Base-by-base conservation (phyloP, 2,797 vertebrate genomes). In the Phataginus tricuspis region DNA sequence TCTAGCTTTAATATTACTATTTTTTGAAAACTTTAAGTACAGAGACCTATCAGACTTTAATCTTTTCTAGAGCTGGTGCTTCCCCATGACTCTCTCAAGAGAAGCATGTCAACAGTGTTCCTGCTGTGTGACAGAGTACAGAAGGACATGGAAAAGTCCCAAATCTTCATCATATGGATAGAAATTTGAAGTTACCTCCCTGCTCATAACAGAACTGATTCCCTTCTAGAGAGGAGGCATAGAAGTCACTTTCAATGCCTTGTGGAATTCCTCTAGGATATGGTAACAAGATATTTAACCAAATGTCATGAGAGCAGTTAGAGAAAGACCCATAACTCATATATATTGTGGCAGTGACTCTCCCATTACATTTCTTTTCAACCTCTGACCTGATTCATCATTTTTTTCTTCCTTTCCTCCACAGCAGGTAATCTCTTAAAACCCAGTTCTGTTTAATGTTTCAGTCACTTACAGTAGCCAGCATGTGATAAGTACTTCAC, bases 391-490 rank as follows among this genome's bases (percentile, higher is more conserved):
- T 16, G 61, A 51, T 61, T 64, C 57, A n/a, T 68, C 31, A 80
- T 90, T 83, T 57, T 94, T 80, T 80, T 77, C n/a, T 51, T 90
- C 57, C 85, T 82, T 57, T 57, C 21, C 37, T 79, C 63, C 42
- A 8, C 8, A 66, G 83, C 74, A 71, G 39, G 88, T 75, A 78
- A 91, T 86, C 83, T 86, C 61, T 64, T 61, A 83, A 93, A 93
- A 53, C n/a, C n/a, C 85, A 61, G 49, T 51, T 94, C 95, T 93
- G 86, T 61, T 94, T 87, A 45, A 53, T 66, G 55, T 90, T 96
- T 84, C 63, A 63, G 3, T 82, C 86, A 89, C 78, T 63, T 87
- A 23, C 7, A 18, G 2, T 39, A 72, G n/a, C 66, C 63, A 72
- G 69, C 13, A 2, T 27, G 51, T 51, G 92, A 61, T 53, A 84